Conservation (phyloP, 2,113 vertebrate genomes). For the Abramis brama region DNA sequence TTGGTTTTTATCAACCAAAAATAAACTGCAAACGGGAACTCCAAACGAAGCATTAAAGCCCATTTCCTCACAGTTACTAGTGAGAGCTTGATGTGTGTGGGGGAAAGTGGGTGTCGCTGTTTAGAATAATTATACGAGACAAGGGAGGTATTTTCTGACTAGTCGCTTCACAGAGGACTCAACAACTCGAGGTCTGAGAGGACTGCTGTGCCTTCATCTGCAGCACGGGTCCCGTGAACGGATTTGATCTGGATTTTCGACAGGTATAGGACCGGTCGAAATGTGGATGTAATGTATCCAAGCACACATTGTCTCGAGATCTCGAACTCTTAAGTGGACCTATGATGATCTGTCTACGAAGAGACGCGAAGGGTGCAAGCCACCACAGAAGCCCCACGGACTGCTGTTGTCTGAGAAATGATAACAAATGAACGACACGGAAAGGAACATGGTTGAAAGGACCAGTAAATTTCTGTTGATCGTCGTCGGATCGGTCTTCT, state of each 20-base stretch:
- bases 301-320: constrained; percentile 43
- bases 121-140: constrained; percentile 56
- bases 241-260: constrained; percentile 13
- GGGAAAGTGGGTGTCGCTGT: constrained; percentile 56
- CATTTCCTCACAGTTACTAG: constrained; percentile 31
- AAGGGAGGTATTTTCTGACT: constrained; percentile 46
- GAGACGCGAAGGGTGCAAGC: constrained; percentile 47
- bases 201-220: background rate
- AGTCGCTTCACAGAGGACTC: constrained; percentile 12
- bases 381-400: constrained; percentile 45
- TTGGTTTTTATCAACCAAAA: too few species aligned
- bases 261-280: background rate
- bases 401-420: constrained; percentile 79
- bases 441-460: constrained; percentile 91
- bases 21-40: constrained; percentile 28
- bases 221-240: constrained; percentile 28
- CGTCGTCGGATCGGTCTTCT: constrained; percentile 85
- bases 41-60: constrained; percentile 50
- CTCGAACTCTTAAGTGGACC: constrained; percentile 44
- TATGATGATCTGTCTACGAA: constrained; percentile 31
- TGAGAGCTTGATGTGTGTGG: constrained; percentile 30
- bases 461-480: constrained; percentile 87
- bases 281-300: constrained; percentile 49
- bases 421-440: constrained; percentile 86
- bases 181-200: constrained; percentile 19